phyloP scores from a whole-genome alignment of 2,888 invertebrate genomes.

The Andrena chrysosceles region DNA sequence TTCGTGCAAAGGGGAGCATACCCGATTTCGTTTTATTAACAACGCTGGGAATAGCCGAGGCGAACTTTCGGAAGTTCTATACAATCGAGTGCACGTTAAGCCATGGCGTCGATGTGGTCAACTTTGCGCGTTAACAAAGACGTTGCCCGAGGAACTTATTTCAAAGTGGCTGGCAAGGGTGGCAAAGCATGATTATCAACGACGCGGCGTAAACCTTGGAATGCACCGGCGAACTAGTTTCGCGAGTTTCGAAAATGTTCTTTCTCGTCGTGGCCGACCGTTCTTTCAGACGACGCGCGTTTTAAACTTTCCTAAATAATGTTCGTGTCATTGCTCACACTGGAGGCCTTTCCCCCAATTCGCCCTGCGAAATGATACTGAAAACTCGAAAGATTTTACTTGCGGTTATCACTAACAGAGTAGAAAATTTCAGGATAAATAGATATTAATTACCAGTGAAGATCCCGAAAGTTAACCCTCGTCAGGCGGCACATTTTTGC shows the following conservation, averaged over 20 bases:
- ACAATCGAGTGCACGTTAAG: slow-evolving; percentile 31
- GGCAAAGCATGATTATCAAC: slow-evolving; percentile 52
- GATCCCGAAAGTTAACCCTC: no score
- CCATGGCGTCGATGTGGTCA: slow-evolving; percentile 39
- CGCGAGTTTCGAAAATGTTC: slow-evolving; percentile 32
- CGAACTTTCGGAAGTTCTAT: slow-evolving; percentile 38
- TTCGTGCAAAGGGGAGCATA: neutral
- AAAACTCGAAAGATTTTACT: no score
- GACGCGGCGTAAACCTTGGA: slow-evolving; percentile 24
- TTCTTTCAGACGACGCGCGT: neutral
- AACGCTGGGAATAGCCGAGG: slow-evolving; percentile 31
- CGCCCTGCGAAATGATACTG: neutral
- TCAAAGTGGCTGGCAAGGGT: slow-evolving; percentile 35
- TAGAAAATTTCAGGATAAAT: no score
- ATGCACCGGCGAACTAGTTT: slow-evolving; percentile 15
- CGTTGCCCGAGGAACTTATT: slow-evolving; percentile 47
- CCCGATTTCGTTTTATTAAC: slow-evolving; percentile 37
- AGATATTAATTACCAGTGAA: no score
- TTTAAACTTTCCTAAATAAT: slow-evolving; percentile 17
- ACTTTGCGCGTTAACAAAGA: slow-evolving; percentile 56
- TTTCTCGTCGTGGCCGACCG: neutral
- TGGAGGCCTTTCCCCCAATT: neutral
- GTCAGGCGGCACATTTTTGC: no score
- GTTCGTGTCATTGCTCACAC: neutral
- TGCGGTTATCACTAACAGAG: no score